A percentile compares a stretch with the other conserved stretches of the same genome.
Conservation (phyloP, 2,113 vertebrate species). For the Stigmatopora argus region DNA sequence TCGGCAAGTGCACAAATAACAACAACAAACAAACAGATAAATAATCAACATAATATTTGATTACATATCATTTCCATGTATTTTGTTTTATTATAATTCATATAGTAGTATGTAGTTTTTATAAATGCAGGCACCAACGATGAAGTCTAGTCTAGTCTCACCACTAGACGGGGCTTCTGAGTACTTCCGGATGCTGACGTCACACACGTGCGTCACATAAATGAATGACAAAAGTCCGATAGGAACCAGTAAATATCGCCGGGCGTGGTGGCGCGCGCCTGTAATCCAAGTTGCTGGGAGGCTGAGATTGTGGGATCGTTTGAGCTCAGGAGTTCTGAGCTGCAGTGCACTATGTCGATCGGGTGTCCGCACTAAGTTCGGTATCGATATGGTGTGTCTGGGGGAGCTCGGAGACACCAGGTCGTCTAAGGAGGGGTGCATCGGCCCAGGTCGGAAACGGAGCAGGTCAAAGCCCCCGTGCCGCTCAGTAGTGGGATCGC, state of each 20-base stretch:
- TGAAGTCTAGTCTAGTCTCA: background rate
- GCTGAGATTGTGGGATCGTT: constrained; percentile 45
- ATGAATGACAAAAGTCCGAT: background rate
- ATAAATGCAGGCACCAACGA: too few relatives aligned
- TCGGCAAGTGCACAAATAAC: too few relatives aligned
- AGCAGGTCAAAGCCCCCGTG: constrained; percentile 60
- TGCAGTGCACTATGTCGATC: constrained; percentile 45
- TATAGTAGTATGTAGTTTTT: too few relatives aligned
- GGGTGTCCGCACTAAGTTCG: constrained; percentile 46
- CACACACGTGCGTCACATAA: background rate
- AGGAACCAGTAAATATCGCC: rapidly evolving
- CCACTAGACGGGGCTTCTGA: background rate
- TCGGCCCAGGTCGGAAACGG: constrained; percentile 52
- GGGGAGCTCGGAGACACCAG: constrained; percentile 45
- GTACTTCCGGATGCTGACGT: background rate
- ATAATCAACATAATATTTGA: too few relatives aligned
- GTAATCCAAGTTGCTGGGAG: constrained; percentile 50
- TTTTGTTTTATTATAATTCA: too few relatives aligned
- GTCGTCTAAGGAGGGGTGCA: constrained; percentile 51
- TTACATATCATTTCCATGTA: too few relatives aligned
- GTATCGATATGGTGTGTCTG: constrained; percentile 27
- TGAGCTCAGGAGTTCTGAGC: constrained; percentile 53
- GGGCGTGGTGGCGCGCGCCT: constrained; percentile 48
- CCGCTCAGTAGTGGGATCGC: constrained; percentile 53
- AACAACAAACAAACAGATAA: too few relatives aligned